A percentile compares a stretch with the other conserved stretches of the same genome.
These are phyloP conservation scores for Teleopsis dalmanni DNA, from an alignment of 1,140 invertebrate species.

Conservation along the genomic window DNA sequence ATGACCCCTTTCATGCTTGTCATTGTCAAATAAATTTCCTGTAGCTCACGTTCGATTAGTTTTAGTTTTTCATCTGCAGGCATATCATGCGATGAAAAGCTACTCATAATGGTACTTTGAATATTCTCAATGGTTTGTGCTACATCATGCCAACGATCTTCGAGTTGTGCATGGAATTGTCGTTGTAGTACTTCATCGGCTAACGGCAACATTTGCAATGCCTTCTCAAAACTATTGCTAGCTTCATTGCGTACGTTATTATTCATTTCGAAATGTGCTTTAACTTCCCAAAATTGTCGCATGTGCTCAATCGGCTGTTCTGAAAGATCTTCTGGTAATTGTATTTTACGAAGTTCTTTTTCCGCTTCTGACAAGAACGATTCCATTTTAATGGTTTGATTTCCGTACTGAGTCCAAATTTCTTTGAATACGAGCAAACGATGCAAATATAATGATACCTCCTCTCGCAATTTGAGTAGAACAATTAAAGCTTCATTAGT, in stretches of 20 bases:
- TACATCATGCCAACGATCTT: constrained; percentile 66
- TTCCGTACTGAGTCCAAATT: constrained; percentile 65
- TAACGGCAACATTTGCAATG: constrained; percentile 66
- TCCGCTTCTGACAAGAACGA: constrained; percentile 65
- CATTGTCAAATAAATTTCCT: constrained; percentile 58
- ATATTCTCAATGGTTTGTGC: constrained; percentile 56
- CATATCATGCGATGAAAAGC: constrained; percentile 61
- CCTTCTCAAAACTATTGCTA: constrained; percentile 63
- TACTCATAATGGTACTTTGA: constrained; percentile 57
- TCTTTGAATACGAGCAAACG: constrained; percentile 65
- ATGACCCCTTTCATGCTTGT: constrained; percentile 66
- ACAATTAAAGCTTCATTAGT: constrained; percentile 62
- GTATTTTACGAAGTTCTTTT: constrained; percentile 51
- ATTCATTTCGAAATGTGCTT: constrained; percentile 79
- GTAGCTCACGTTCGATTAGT: constrained; percentile 63
- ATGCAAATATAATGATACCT: constrained; percentile 61
- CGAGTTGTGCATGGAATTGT: constrained; percentile 64
- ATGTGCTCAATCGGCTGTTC: constrained; percentile 59
- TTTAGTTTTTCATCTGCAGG: constrained; percentile 63
- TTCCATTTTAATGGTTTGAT: constrained; percentile 62
- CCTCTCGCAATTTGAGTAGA: constrained; percentile 62
- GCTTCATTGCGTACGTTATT: constrained; percentile 68
- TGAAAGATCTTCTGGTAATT: constrained; percentile 48
- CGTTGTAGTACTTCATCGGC: constrained; percentile 73
- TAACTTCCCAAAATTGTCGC: constrained; percentile 78